Evolutionary conservation across 2,888 invertebrate species (phyloP), one percentile per base, ranked within the genome.

Genomic region (Andrena fulva): DNA sequence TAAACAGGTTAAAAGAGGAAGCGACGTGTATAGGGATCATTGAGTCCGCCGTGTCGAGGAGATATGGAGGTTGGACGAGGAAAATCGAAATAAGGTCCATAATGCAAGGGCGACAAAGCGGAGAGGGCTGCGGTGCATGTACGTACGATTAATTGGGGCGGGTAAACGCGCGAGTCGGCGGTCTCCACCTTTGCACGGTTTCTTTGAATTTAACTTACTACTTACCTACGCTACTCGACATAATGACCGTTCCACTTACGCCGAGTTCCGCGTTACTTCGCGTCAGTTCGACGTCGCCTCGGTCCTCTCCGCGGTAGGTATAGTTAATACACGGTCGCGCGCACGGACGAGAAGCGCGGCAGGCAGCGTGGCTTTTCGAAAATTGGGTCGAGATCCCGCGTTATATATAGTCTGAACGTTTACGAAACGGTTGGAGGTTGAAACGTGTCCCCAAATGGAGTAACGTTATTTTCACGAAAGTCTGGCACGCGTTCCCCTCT

Each of bases 371-470:
- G 73, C 73, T 73, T 54, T 80, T 64, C n/a, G 52, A 56, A 76
- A 84, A 86, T 86, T 86, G 74, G 86, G 76, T 84, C 86, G 54
- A 60, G 81, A 84, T 81, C 78, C 76, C 81, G 71, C 66, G 42
- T 4, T 60, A 59, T 76, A 24, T 24, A 60, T 75, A 76, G 76
- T 42, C 42, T 67, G 73, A 84, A 52, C 70, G 70, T 80, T 70
- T 64, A 79, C 80, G 80, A 52, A 69, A 42, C 31, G 42, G 12
- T 31, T 42, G 52, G 50, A 60, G 68, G 73, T 66, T 66, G n/a
- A 50, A 71, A 67, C 66, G 56, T n/a, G 10, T n/a, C 56, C 24
- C 29, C 4, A 72, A 80, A 76, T 48, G 50, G 42, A 60, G 50
- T 56, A 59, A 27, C 29, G 3, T 27, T 16, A 7, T 72, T 68